Conservation (phyloP, 2,888 invertebrate species). For the Phaedon cochleariae region DNA sequence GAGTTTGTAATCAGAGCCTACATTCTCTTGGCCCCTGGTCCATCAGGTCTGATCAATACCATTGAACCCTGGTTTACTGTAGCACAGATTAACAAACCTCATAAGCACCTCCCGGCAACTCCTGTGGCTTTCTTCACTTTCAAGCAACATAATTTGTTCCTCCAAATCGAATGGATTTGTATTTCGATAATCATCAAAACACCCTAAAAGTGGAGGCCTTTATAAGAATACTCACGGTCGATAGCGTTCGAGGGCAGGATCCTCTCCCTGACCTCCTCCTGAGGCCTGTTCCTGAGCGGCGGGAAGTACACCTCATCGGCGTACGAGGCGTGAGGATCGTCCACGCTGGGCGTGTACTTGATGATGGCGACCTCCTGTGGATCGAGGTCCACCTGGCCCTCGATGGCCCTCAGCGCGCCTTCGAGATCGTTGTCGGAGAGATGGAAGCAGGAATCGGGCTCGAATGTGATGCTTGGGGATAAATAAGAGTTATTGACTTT, state of each 20-base stretch:
- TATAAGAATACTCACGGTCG: conserved; percentile 26
- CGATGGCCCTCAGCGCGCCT: conserved; percentile 64
- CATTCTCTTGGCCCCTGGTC: too few species aligned
- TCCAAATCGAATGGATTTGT: too few species aligned
- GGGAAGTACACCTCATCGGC: conserved; percentile 86
- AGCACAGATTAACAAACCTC: too few species aligned
- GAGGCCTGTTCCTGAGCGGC: conserved; percentile 64
- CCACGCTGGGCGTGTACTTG: conserved; percentile 76
- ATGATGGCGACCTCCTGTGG: conserved; percentile 80
- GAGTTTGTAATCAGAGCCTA: too few species aligned
- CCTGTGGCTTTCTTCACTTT: too few species aligned
- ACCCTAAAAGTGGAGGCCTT: too few species aligned
- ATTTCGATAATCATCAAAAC: too few species aligned
- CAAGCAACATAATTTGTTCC: too few species aligned
- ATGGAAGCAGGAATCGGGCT: conserved; percentile 62
- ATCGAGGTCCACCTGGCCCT: conserved; percentile 66
- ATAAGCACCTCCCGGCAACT: too few species aligned
- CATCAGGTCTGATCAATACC: too few species aligned
- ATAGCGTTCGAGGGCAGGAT: conserved; percentile 65
- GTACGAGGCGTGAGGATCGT: conserved; percentile 71
- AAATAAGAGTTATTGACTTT: too few species aligned
- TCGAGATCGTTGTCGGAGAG: conserved; percentile 66
- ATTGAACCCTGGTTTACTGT: too few species aligned
- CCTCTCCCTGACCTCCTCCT: conserved; percentile 59
- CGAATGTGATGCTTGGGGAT: conserved; percentile 59